Percentiles rank a stretch among this genome's conserved stretches.
Evolutionary conservation across 2,113 vertebrate genomes (phyloP).

Genomic region (Gallinago media): DNA sequence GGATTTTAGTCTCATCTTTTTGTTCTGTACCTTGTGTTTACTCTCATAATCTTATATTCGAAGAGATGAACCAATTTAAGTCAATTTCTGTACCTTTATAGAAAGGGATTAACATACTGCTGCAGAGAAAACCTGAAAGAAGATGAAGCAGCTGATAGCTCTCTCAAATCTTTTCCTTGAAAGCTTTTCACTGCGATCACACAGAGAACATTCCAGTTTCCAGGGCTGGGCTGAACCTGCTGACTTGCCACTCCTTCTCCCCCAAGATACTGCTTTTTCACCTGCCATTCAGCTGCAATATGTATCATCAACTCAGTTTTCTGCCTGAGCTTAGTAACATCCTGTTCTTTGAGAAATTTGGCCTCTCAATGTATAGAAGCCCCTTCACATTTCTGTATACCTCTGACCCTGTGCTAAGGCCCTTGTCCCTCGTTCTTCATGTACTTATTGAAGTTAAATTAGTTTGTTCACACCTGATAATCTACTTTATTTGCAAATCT

Average conservation of each 20-base stretch:
- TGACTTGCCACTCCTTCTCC: not conserved
- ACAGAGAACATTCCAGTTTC: not conserved
- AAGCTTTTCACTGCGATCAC: not conserved
- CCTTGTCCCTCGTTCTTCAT: not conserved
- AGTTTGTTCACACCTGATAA: not conserved
- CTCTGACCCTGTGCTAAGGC: not conserved
- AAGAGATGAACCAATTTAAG: not conserved
- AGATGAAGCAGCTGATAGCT: not conserved
- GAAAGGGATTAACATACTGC: not conserved
- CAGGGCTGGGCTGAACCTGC: not conserved
- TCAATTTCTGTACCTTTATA: not conserved
- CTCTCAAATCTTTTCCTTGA: not conserved
- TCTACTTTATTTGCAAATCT: not conserved
- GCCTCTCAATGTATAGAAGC: not conserved
- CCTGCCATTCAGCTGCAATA: not conserved
- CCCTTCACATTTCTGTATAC: not conserved
- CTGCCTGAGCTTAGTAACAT: not conserved
- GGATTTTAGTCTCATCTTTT: not conserved
- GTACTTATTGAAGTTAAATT: not conserved
- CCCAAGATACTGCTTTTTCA: not conserved
- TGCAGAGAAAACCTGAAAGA: not conserved
- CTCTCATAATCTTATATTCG: not conserved
- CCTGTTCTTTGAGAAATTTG: not conserved
- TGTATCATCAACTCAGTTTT: not conserved
- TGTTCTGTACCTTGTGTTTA: not conserved